Evolutionary conservation across 2,797 vertebrate species (phyloP).

Genomic region (Bryconaethiops microstoma): DNA sequence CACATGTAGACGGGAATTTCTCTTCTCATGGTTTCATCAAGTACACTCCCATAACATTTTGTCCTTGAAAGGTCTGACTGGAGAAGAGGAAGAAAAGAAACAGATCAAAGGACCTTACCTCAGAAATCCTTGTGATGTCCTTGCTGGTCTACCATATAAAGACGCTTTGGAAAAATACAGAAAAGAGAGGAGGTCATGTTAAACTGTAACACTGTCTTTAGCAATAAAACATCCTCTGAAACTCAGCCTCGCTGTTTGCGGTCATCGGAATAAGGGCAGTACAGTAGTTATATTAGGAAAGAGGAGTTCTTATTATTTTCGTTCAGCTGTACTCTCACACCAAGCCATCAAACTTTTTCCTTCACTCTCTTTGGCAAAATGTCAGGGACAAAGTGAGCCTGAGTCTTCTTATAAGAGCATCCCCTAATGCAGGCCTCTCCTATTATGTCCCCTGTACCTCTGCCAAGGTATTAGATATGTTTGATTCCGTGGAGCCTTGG

Average conservation of each 20-base stretch:
- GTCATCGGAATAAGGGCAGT: slow-evolving; percentile 30
- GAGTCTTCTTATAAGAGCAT: slow-evolving; percentile 38
- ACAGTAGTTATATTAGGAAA: slow-evolving; percentile 71
- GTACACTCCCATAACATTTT: background rate
- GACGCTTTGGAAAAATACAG: slow-evolving; percentile 62
- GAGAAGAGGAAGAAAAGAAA: slow-evolving; percentile 9
- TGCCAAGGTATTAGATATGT: slow-evolving; percentile 41
- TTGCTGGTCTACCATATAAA: slow-evolving; percentile 68
- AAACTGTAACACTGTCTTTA: slow-evolving; percentile 17
- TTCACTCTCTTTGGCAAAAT: slow-evolving; percentile 58
- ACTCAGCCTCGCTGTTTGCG: slow-evolving; percentile 31
- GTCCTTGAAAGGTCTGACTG: slow-evolving; percentile 56
- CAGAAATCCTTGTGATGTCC: slow-evolving; percentile 74
- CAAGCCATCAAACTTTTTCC: slow-evolving; percentile 47
- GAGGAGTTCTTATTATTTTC: slow-evolving; percentile 56
- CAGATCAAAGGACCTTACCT: slow-evolving; percentile 71
- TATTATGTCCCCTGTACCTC: slow-evolving; percentile 32
- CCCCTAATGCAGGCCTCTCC: slow-evolving; percentile 26
- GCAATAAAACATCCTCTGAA: slow-evolving; percentile 30
- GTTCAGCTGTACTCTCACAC: slow-evolving; percentile 56
- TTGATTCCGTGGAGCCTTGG: slow-evolving; percentile 40
- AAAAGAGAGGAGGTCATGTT: slow-evolving; percentile 32
- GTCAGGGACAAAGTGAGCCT: slow-evolving; percentile 58
- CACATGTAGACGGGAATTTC: background rate
- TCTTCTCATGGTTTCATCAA: background rate